phyloP scores from a whole-genome alignment of 2,888 invertebrate genomes.

The Amphipoea oculea region DNA sequence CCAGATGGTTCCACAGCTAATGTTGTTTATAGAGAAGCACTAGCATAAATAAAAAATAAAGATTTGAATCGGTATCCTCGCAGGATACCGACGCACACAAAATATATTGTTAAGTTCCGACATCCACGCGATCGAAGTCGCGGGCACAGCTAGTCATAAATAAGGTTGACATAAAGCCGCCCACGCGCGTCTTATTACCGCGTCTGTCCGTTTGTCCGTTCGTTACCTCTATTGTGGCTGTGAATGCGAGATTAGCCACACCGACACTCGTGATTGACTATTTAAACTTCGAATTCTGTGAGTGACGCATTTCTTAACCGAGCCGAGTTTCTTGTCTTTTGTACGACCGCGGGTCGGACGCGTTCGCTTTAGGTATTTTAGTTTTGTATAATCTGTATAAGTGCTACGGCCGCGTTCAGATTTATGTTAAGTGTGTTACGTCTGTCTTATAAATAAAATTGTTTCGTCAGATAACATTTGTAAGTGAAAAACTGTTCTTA shows the following conservation, averaged over 20 bases:
- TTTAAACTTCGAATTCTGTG: conserved; percentile 86
- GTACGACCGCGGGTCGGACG: conserved; percentile 58
- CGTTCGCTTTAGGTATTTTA: conserved; percentile 65
- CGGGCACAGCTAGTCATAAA: too few relatives aligned
- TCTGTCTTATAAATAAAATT: conserved; percentile 67
- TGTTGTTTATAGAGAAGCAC: too few relatives aligned
- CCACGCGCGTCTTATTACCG: conserved; percentile 89
- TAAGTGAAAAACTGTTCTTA: conserved; percentile 61
- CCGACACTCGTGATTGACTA: conserved; percentile 89
- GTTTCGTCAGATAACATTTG: conserved; percentile 64
- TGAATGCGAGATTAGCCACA: conserved; percentile 89
- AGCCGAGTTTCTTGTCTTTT: conserved; percentile 68
- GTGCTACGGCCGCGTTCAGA: conserved; percentile 60
- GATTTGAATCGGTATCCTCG: too few relatives aligned
- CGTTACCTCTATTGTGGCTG: conserved; percentile 89
- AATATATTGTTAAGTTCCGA: too few relatives aligned
- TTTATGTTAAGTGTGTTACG: conserved; percentile 68
- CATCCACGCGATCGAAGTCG: too few relatives aligned
- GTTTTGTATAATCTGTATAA: conserved; percentile 65
- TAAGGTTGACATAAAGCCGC: conserved; percentile 89
- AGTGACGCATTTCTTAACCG: conserved; percentile 82
- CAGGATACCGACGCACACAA: too few relatives aligned
- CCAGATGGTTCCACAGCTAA: too few relatives aligned
- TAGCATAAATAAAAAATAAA: too few relatives aligned
- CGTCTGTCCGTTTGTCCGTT: conserved; percentile 89